Percentiles rank a stretch among this genome's conserved stretches.
phyloP scores from a whole-genome alignment of 2,888 invertebrate species.

The Pecten maximus region DNA sequence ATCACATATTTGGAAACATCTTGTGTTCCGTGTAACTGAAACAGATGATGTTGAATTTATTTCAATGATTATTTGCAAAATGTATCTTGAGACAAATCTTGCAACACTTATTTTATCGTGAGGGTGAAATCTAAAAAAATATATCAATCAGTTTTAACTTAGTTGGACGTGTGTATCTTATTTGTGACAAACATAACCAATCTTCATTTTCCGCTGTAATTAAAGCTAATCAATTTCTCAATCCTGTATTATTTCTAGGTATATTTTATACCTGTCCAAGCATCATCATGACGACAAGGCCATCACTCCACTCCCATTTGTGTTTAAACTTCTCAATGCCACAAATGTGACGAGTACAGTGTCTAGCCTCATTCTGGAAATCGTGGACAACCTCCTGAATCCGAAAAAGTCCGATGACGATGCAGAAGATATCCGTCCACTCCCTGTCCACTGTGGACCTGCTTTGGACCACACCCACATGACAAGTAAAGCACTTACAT shows the following conservation, averaged over 20 bases:
- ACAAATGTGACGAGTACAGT: constrained; percentile 88
- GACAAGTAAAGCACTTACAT: background rate
- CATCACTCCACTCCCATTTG: constrained; percentile 86
- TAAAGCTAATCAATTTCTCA: too few relatives aligned
- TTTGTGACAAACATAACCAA: too few relatives aligned
- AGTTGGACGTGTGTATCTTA: too few relatives aligned
- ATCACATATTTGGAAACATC: too few relatives aligned
- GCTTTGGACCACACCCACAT: constrained; percentile 44
- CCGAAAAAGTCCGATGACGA: constrained; percentile 62
- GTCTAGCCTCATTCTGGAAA: constrained; percentile 78
- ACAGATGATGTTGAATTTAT: too few relatives aligned
- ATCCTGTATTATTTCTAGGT: constrained; percentile 78
- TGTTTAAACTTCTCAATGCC: constrained; percentile 89
- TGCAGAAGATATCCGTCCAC: constrained; percentile 52
- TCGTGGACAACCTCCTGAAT: constrained; percentile 78
- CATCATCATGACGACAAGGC: constrained; percentile 81
- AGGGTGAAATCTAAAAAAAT: too few relatives aligned
- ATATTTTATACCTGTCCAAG: constrained; percentile 88
- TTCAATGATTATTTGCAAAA: too few relatives aligned
- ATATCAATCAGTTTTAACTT: too few relatives aligned
- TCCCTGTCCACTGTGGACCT: constrained; percentile 53
- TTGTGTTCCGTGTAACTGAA: too few relatives aligned
- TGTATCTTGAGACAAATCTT: too few relatives aligned
- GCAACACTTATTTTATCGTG: too few relatives aligned
- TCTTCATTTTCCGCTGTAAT: too few relatives aligned